Conservation (phyloP, 2,888 invertebrate genomes). For the Girardia tigrina region DNA sequence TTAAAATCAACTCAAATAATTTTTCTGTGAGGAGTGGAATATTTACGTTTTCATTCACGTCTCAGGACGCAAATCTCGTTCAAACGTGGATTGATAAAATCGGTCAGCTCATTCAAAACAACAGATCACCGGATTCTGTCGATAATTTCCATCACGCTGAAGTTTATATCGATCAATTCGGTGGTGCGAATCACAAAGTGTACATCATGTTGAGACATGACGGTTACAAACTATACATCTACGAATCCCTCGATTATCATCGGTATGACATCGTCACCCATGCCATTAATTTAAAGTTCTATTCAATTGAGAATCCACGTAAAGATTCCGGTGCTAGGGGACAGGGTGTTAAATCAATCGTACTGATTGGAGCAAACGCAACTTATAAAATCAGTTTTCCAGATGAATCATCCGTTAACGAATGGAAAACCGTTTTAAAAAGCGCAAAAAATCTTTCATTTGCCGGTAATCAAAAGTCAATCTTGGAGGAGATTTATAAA, state of each 20-base stretch:
- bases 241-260: not conserved
- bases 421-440: not conserved
- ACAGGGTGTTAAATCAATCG: no score
- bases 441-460: not conserved
- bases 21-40: not conserved
- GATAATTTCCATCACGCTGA: no score
- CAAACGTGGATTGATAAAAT: no score
- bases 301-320: not conserved
- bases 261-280: not conserved
- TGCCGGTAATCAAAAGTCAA: not conserved
- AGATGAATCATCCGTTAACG: not conserved
- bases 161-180: no score
- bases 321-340: no score
- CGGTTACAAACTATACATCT: not conserved
- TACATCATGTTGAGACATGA: not conserved
- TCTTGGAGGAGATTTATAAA: not conserved
- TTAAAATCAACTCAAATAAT: not conserved
- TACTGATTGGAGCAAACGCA: not conserved
- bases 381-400: not conserved
- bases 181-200: no score
- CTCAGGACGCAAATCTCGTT: no score
- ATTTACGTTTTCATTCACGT: not conserved
- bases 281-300: constrained; percentile 13
- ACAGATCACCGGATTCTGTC: no score
- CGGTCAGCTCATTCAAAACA: no score